phyloP scores from a whole-genome alignment of 2,113 vertebrate genomes.

The Cololabis saira region DNA sequence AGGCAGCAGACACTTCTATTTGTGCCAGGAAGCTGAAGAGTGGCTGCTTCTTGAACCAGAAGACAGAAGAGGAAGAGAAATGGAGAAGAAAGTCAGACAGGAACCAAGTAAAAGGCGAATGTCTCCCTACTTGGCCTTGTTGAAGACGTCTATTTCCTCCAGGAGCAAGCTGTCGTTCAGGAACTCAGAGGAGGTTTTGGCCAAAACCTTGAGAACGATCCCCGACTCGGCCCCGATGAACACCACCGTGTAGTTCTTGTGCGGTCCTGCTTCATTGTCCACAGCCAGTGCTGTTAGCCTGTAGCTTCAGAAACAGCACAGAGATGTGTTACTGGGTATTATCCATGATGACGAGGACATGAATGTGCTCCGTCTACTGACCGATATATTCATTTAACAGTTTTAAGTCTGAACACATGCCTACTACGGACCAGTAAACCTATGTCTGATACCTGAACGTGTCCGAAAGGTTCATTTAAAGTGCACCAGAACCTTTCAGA shows the following conservation, averaged over 20 bases:
- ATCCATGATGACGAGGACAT: neutral
- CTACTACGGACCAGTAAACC: no score
- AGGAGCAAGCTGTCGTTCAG: slow-evolving; percentile 93
- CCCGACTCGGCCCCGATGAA: slow-evolving; percentile 97
- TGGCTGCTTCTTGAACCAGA: slow-evolving; percentile 37
- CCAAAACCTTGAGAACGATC: slow-evolving; percentile 94
- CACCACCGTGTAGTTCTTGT: slow-evolving; percentile 95
- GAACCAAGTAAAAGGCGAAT: slow-evolving; percentile 12
- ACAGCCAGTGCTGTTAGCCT: slow-evolving; percentile 91
- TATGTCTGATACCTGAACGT: no score
- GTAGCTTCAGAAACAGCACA: slow-evolving; percentile 83
- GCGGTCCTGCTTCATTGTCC: slow-evolving; percentile 91
- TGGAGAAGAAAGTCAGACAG: slow-evolving; percentile 24
- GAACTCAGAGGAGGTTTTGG: slow-evolving; percentile 88
- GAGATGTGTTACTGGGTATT: slow-evolving; percentile 23
- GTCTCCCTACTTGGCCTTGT: slow-evolving; percentile 91
- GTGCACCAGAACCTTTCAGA: no score
- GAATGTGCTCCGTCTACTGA: no score
- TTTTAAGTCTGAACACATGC: no score
- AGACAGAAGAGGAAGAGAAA: slow-evolving; percentile 31
- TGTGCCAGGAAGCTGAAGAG: slow-evolving; percentile 35
- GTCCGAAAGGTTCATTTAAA: no score
- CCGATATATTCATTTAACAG: no score
- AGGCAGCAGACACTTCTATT: slow-evolving; percentile 17
- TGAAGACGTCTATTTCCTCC: slow-evolving; percentile 97